Percentiles rank a stretch among this genome's conserved stretches.
phyloP scores from a whole-genome alignment of 2,113 vertebrate genomes.

The Calyptomena viridis region DNA sequence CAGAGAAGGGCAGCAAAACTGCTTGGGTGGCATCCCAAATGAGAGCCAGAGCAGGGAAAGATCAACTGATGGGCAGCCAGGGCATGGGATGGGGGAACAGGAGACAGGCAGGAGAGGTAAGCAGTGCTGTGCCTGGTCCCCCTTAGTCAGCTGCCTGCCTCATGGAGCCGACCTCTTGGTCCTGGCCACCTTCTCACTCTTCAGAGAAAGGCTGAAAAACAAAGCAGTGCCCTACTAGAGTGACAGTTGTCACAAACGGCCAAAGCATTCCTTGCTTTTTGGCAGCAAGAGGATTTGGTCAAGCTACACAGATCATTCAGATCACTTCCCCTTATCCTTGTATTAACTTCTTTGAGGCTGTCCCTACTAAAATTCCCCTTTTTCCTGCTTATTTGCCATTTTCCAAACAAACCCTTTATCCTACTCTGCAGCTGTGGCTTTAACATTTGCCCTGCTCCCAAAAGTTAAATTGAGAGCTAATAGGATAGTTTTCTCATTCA shows the following conservation, averaged over 20 bases:
- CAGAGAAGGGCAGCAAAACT: not conserved
- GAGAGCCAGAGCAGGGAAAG: not conserved
- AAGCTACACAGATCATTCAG: not conserved
- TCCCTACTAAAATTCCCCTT: not conserved
- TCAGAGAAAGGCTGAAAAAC: not conserved
- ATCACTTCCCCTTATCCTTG: not conserved
- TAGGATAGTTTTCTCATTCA: not conserved
- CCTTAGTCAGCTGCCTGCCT: not conserved
- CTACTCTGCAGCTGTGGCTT: not conserved
- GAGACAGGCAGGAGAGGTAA: not conserved
- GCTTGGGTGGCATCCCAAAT: not conserved
- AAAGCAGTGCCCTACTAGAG: not conserved
- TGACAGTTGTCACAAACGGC: accelerated
- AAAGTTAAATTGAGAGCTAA: not conserved
- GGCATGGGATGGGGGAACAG: not conserved
- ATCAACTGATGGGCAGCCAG: not conserved
- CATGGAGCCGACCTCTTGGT: accelerated
- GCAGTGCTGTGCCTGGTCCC: not conserved
- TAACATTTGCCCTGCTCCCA: not conserved
- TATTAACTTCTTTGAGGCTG: not conserved
- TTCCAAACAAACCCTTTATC: not conserved
- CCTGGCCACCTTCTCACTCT: not conserved
- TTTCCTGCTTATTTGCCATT: not conserved
- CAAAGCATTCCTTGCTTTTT: not conserved
- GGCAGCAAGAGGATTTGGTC: not conserved